Evolutionary conservation across 2,113 vertebrate genomes (phyloP), one percentile per base, ranked within the genome.

Genomic region (human (Homo sapiens)): DNA sequence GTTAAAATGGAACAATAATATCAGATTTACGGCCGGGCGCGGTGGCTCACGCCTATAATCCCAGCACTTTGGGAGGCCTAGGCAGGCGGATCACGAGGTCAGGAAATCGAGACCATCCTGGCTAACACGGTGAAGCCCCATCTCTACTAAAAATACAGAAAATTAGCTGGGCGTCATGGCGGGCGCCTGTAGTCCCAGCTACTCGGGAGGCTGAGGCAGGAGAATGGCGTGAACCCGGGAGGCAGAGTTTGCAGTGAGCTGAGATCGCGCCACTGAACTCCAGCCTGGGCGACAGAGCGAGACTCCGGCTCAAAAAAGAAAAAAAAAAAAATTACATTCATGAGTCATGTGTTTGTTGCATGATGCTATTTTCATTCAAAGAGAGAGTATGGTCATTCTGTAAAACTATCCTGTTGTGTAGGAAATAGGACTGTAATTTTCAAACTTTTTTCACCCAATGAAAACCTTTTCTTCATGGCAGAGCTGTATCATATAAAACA

Each of bases 121-220:
- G 52, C 52, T 0, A 55, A 55, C 52, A 20, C 18, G 18, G 52
- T 55, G 52, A 55, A 55, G 20, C 0, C 52, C 52, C 52, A 0
- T 55, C 52, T 20, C 52, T 55, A 55, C 52, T 7, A 20, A 55
- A 55, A 20, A 20, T 0, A 55, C 52, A 55, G 20, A 55, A 55
- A 20, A 18, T 0, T 0, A 55, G 52, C 18, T 6, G 18, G 18
- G 52, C 6, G 52, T 0, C 16, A 18, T 55, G 52, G 52, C 52
- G 4, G 17, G 18, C 18, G 52, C 18, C 52, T 55, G 52, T 55
- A 6, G 18, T 55, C 52, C 52, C 52, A 55, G 45, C 45, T 45
- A 45, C 45, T 45, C 8, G 45, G 45, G 52, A 55, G 6, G 52
- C 52, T 2, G 52, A 55, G 52, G 52, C 52, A 20, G 52, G 52